These are phyloP conservation scores for Epizoanthus ramosus DNA, from an alignment of 92 coral and sea anemone genomes.

Conservation along the genomic window DNA sequence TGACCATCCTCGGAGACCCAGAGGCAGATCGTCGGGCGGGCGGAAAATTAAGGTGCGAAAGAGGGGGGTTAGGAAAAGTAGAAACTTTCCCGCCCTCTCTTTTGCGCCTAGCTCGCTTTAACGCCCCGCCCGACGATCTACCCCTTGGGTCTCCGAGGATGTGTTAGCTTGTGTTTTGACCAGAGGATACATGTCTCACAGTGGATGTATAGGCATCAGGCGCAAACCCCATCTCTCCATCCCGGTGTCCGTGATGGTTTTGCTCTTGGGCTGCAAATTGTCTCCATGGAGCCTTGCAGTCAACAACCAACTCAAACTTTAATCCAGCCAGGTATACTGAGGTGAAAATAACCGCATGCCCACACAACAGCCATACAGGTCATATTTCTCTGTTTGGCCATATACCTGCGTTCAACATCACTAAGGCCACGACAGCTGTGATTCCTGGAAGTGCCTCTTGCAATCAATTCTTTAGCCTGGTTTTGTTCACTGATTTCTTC, in stretches of 20 bases:
- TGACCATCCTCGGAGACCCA: no score
- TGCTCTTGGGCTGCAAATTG: constrained; percentile 25
- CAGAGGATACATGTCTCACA: background rate
- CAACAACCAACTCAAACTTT: constrained; percentile 6
- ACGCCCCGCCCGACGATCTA: no score
- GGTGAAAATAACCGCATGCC: constrained; percentile 33
- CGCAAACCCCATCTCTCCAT: constrained; percentile 53
- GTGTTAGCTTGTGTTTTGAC: no score
- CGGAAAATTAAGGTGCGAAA: no score
- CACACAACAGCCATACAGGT: constrained; percentile 27
- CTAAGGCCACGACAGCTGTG: background rate
- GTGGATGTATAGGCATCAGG: constrained; percentile 25
- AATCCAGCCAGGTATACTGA: constrained; percentile 28
- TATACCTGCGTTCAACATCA: background rate
- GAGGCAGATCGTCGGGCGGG: no score
- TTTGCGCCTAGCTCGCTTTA: no score
- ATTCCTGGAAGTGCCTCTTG: no score
- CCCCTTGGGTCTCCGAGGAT: no score
- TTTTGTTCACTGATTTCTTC: no score
- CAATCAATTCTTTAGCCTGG: no score
- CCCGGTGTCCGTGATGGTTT: constrained; percentile 50
- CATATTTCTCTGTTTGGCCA: constrained; percentile 22
- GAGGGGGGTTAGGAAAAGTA: no score
- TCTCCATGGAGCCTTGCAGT: constrained; percentile 46
- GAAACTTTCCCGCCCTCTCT: no score